Conservation (phyloP, 2,113 vertebrate species). For the Crypturellus undulatus region DNA sequence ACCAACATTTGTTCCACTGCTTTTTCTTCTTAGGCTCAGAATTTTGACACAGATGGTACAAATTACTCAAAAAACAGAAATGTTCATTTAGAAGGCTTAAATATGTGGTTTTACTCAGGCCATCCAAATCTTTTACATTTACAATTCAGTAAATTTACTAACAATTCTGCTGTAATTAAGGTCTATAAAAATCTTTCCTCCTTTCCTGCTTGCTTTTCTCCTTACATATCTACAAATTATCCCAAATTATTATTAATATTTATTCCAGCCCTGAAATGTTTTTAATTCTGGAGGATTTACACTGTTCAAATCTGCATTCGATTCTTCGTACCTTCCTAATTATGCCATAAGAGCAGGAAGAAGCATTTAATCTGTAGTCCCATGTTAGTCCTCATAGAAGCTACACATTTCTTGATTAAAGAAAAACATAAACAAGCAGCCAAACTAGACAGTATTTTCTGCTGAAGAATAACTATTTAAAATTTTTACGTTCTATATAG, state of each 20-base stretch:
- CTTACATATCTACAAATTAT: slow-evolving; percentile 73
- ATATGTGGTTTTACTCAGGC: slow-evolving; percentile 86
- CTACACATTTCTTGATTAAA: slow-evolving; percentile 36
- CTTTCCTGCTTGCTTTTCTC: slow-evolving; percentile 73
- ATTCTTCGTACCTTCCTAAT: slow-evolving; percentile 63
- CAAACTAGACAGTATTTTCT: background rate
- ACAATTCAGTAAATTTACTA: slow-evolving; percentile 85
- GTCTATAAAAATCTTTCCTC: slow-evolving; percentile 77
- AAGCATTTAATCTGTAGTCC: slow-evolving; percentile 5
- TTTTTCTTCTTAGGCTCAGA: slow-evolving; percentile 85
- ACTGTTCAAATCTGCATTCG: slow-evolving; percentile 62
- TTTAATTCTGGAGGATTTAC: slow-evolving; percentile 74
- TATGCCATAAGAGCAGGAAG: background rate
- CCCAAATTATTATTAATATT: slow-evolving; percentile 77
- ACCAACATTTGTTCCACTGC: slow-evolving; percentile 88
- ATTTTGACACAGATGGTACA: slow-evolving; percentile 90
- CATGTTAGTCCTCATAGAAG: slow-evolving; percentile 27
- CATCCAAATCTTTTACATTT: slow-evolving; percentile 84
- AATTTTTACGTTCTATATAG: background rate
- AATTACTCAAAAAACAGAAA: slow-evolving; percentile 88
- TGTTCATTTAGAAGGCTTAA: slow-evolving; percentile 89
- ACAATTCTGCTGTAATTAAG: slow-evolving; percentile 84
- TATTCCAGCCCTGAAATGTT: slow-evolving; percentile 76
- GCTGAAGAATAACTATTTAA: background rate
- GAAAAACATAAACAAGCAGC: background rate